Conservation (phyloP, 30 jellyfish, hydroid and myxozoan species). For the Clytia hemisphaerica region DNA sequence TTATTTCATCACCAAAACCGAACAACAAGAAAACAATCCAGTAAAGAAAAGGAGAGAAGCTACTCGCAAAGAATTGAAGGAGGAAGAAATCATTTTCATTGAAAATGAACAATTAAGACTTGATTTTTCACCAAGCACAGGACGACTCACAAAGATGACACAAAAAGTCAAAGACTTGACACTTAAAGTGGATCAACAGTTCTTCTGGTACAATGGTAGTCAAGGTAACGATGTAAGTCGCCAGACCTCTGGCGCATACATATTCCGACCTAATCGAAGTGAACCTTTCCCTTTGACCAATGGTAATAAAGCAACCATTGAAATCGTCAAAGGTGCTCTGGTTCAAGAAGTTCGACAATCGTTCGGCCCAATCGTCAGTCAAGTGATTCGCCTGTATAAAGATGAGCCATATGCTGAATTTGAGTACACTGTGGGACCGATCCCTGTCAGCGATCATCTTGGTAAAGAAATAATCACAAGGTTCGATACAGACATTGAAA, state of each 20-base stretch:
- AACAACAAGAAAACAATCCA: slow-evolving; percentile 18
- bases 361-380: slow-evolving; percentile 88
- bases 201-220: slow-evolving; percentile 92
- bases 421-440: slow-evolving; percentile 91
- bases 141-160: slow-evolving; percentile 44
- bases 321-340: slow-evolving; percentile 58
- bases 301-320: slow-evolving; percentile 53
- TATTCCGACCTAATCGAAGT: slow-evolving; percentile 65
- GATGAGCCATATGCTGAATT: slow-evolving; percentile 69
- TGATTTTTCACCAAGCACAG: slow-evolving; percentile 48
- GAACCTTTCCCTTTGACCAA: slow-evolving; percentile 48
- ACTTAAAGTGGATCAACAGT: slow-evolving; percentile 68
- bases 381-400: slow-evolving; percentile 58
- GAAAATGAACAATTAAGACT: slow-evolving; percentile 54
- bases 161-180: slow-evolving; percentile 56
- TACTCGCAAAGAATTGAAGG: slow-evolving; percentile 9
- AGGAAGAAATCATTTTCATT: slow-evolving; percentile 30
- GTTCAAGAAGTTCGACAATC: slow-evolving; percentile 79
- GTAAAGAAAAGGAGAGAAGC: slow-evolving; percentile 9
- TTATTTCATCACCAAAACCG: slow-evolving; percentile 33
- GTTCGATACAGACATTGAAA: slow-evolving; percentile 66
- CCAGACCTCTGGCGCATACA: slow-evolving; percentile 96
- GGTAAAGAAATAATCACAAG: slow-evolving; percentile 85
- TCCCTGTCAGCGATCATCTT: slow-evolving; percentile 67
- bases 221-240: slow-evolving; percentile 60